phyloP scores from a whole-genome alignment of 1,140 invertebrate genomes.

The Cherax quadricarinatus region DNA sequence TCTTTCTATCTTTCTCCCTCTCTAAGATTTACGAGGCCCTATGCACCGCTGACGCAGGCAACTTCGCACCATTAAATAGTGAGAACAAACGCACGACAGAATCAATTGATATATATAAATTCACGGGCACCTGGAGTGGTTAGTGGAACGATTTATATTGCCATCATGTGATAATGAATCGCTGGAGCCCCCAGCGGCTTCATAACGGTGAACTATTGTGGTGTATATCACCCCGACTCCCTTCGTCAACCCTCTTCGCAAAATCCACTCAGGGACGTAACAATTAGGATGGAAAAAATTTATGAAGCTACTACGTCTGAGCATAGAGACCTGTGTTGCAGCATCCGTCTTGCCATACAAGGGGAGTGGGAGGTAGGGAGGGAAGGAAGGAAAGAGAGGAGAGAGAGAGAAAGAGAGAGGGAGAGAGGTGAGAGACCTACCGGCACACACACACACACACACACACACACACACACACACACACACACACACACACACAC shows the following conservation, averaged over 20 bases:
- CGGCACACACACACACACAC: no score
- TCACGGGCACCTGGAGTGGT: neutral
- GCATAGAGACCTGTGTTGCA: no score
- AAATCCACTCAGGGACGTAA: neutral
- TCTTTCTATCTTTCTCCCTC: neutral
- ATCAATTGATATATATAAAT: slow-evolving; percentile 22
- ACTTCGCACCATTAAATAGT: slow-evolving; percentile 19
- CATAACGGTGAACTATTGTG: slow-evolving; percentile 35
- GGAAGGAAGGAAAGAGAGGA: no score
- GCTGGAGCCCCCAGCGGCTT: neutral
- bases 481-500: no score
- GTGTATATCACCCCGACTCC: slow-evolving; percentile 15
- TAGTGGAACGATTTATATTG: slow-evolving; percentile 22
- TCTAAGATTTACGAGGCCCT: neutral
- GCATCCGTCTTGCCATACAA: no score
- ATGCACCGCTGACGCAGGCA: slow-evolving; percentile 9
- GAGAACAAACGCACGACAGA: slow-evolving; percentile 31
- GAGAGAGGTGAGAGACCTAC: neutral
- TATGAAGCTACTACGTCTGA: no score
- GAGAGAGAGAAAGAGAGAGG: no score
- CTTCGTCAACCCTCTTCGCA: neutral
- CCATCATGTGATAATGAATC: slow-evolving; percentile 26
- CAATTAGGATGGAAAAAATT: no score
- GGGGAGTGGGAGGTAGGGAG: no score
- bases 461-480: no score